A percentile compares a stretch with the other conserved stretches of the same genome.
Conservation (phyloP, 1,140 invertebrate species). For the Belonocnema kinseyi region DNA sequence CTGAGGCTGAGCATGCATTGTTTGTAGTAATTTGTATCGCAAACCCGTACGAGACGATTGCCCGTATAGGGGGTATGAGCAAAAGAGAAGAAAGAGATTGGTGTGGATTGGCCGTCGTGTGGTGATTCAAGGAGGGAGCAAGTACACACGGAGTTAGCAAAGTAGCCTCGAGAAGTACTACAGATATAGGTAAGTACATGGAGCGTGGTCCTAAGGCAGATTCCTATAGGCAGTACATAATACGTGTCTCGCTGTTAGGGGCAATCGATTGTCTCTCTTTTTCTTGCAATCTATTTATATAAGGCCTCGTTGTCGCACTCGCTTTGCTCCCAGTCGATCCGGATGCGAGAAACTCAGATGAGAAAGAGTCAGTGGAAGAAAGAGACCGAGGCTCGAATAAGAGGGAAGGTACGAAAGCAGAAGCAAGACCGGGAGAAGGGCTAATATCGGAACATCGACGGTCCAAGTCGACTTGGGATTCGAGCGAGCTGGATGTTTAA, state of each 20-base stretch:
- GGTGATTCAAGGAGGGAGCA: conserved; percentile 54
- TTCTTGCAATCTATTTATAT: conserved; percentile 60
- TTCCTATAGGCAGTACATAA: conserved; percentile 43
- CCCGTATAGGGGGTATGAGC: conserved; percentile 45
- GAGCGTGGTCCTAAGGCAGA: neutral
- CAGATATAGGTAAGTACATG: conserved; percentile 48
- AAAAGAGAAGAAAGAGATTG: conserved; percentile 35
- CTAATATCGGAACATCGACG: conserved; percentile 75
- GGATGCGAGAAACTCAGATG: conserved; percentile 51
- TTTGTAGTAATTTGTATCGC: conserved; percentile 58
- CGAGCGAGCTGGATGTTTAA: conserved; percentile 74
- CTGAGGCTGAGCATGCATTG: conserved; percentile 44
- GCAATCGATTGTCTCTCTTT: conserved; percentile 52
- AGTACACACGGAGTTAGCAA: conserved; percentile 32
- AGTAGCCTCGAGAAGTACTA: conserved; percentile 47
- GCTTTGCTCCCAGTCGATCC: conserved; percentile 47
- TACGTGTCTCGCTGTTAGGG: conserved; percentile 43
- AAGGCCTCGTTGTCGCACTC: conserved; percentile 52
- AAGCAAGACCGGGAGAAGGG: conserved; percentile 33
- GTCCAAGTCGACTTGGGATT: conserved; percentile 67
- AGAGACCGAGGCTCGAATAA: conserved; percentile 36
- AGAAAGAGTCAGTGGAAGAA: conserved; percentile 43
- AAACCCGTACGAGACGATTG: conserved; percentile 40
- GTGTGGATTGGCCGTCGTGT: conserved; percentile 35
- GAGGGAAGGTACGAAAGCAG: conserved; percentile 50